Evolutionary conservation across 1,140 invertebrate species (phyloP).

Genomic region (Muscidifurax raptorellus): DNA sequence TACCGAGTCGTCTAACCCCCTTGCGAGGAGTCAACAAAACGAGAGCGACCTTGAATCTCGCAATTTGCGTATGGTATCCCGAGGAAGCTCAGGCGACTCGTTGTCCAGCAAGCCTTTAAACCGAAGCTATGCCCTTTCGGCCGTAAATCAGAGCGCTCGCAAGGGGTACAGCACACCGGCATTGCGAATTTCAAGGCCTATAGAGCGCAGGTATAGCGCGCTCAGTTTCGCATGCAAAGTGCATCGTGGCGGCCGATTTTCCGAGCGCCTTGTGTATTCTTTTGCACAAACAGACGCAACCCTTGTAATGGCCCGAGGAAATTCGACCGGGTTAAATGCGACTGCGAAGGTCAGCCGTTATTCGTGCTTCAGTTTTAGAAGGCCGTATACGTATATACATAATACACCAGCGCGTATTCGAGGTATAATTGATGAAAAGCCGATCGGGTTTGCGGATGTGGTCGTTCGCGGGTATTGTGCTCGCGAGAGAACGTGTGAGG

Average conservation of each 20-base stretch:
- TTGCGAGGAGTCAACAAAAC: conserved; percentile 55
- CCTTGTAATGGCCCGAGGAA: conserved; percentile 4
- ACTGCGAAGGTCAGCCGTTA: not conserved
- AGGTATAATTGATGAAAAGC: not conserved
- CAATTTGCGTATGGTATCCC: conserved; percentile 68
- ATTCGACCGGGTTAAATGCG: not conserved
- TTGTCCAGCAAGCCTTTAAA: conserved; percentile 66
- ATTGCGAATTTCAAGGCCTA: conserved; percentile 36
- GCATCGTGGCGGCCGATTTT: not conserved
- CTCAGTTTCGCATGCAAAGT: not conserved
- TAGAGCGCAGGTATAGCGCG: not conserved
- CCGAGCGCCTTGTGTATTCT: conserved; percentile 47
- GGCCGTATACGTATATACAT: not conserved
- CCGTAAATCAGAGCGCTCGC: conserved; percentile 70
- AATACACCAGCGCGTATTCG: not conserved
- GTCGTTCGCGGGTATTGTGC: conserved; percentile 33
- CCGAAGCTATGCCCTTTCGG: conserved; percentile 52
- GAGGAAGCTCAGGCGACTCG: not conserved
- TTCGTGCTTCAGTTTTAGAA: not conserved
- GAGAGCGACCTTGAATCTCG: conserved; percentile 67
- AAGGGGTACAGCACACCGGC: too few species aligned
- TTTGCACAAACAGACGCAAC: conserved; percentile 55
- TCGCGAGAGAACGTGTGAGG: not conserved
- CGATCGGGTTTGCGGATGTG: conserved; percentile 67
- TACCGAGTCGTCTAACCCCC: conserved; percentile 55